Evolutionary conservation across 2,888 invertebrate species (phyloP).

Genomic region (Heliothis peltigera): DNA sequence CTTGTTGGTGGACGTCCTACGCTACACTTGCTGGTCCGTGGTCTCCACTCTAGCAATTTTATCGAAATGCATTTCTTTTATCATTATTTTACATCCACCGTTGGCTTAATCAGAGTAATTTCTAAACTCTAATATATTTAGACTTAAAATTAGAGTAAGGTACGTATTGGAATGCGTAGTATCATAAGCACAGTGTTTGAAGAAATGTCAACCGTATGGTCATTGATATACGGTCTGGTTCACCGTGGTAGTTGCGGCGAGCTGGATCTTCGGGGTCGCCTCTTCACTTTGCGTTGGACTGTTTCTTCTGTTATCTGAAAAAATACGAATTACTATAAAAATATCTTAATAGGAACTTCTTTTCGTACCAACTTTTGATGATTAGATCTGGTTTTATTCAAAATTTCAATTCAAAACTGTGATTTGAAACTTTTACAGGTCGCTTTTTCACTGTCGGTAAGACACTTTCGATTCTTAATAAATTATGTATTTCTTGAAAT

Average conservation of each 20-base stretch:
- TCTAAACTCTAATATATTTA: constrained; percentile 5
- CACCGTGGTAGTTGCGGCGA: constrained; percentile 70
- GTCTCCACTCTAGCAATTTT: too few species aligned
- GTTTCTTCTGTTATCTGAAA: constrained; percentile 75
- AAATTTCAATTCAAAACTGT: too few species aligned
- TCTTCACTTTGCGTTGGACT: constrained; percentile 66
- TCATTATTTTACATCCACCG: neutral
- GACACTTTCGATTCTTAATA: too few species aligned
- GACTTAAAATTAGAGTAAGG: constrained; percentile 44
- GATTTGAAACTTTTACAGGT: too few species aligned
- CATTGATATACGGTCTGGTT: constrained; percentile 41
- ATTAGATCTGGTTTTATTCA: too few species aligned
- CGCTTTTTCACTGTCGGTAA: too few species aligned
- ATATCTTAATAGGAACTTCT: too few species aligned
- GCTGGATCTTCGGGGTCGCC: constrained; percentile 66
- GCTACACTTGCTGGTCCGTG: too few species aligned
- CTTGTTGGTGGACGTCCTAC: too few species aligned
- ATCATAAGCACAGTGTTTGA: constrained; percentile 51
- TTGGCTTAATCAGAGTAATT: neutral
- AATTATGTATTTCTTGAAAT: too few species aligned
- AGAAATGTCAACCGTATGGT: constrained; percentile 49
- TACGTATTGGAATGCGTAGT: constrained; percentile 44
- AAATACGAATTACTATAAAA: too few species aligned
- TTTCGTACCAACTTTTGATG: too few species aligned
- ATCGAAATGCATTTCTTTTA: neutral